Conservation (phyloP, 2,113 vertebrate genomes). For the Spermophilus dauricus region DNA sequence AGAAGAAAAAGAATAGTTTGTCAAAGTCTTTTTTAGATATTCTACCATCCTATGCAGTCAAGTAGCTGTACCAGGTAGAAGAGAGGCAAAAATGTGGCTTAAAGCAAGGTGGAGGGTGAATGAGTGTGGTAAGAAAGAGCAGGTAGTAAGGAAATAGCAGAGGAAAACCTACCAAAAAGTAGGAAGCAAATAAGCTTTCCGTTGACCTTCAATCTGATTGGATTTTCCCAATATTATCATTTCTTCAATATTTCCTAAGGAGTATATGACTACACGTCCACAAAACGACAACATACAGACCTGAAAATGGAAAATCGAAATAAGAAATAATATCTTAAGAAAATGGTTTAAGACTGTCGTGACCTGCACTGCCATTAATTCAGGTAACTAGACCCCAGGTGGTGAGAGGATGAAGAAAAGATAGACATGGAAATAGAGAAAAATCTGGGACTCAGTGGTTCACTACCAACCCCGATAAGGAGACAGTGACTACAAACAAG, state of each 20-base stretch:
- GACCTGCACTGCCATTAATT: too few relatives aligned
- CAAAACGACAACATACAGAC: background rate
- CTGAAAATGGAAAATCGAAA: background rate
- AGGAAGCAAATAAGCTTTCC: background rate
- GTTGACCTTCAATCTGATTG: background rate
- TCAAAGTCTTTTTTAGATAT: background rate
- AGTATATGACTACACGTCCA: background rate
- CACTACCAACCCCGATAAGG: too few relatives aligned
- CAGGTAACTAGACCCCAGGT: too few relatives aligned
- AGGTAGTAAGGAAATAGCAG: background rate
- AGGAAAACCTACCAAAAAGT: background rate
- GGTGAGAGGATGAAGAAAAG: too few relatives aligned
- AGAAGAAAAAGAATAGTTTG: background rate
- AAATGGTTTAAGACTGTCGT: background rate
- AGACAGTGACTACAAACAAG: too few relatives aligned
- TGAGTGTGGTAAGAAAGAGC: accelerated
- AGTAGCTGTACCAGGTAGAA: background rate
- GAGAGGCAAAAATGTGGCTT: background rate
- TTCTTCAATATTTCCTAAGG: background rate
- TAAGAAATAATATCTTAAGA: background rate
- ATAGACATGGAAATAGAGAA: too few relatives aligned
- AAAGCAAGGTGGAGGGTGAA: background rate
- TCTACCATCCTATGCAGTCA: background rate
- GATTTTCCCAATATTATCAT: background rate
- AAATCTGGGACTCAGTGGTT: too few relatives aligned